Evolutionary conservation across 37 sponge, comb jelly and placozoan genomes (phyloP).

Genomic region (Bolinopsis microptera): DNA sequence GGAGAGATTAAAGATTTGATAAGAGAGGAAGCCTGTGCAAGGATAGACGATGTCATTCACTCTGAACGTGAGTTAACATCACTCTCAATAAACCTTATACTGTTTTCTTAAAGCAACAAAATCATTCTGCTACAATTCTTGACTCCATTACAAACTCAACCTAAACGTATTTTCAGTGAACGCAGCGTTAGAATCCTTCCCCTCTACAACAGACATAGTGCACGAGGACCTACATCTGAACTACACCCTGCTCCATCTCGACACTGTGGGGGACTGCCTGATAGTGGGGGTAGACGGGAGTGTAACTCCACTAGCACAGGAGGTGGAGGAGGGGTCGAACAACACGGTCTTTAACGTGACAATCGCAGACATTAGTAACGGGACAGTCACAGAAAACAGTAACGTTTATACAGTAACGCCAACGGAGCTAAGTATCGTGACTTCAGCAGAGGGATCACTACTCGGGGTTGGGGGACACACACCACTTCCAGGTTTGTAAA

Average conservation of each 20-base stretch:
- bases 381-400: too few relatives aligned
- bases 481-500: neutral
- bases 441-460: too few relatives aligned
- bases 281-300: neutral
- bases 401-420: too few relatives aligned
- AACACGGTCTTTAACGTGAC: neutral
- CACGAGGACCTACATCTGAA: neutral
- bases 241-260: neutral
- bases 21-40: neutral
- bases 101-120: too few relatives aligned
- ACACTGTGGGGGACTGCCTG: neutral
- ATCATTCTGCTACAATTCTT: too few relatives aligned
- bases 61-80: neutral
- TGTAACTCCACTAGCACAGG: neutral
- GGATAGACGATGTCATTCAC: neutral
- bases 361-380: neutral
- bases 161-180: neutral
- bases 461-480: neutral
- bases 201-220: neutral
- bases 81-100: too few relatives aligned
- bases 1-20: neutral
- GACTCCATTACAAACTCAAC: too few relatives aligned
- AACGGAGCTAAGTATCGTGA: too few relatives aligned
- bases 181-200: neutral
- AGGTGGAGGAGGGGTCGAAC: neutral